Conservation (phyloP, 2,797 vertebrate genomes). For the Pseudochromis fuscus region DNA sequence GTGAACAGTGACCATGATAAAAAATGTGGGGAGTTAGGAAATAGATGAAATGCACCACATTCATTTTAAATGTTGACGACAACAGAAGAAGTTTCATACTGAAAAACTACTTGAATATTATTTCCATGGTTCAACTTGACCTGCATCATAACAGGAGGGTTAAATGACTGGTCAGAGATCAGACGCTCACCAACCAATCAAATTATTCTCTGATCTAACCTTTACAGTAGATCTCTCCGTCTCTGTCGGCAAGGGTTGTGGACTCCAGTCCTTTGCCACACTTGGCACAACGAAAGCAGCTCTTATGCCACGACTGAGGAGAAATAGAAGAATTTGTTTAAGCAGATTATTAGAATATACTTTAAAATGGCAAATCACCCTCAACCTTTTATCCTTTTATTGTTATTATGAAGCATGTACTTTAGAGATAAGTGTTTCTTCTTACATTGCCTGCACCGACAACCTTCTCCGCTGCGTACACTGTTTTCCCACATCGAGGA, state of each 20-base stretch:
- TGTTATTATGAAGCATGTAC: not conserved
- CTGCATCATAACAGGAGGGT: too few relatives aligned
- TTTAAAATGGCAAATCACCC: too few relatives aligned
- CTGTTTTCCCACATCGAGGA: conserved; percentile 90
- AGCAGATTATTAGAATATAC: not conserved
- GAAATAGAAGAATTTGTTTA: not conserved
- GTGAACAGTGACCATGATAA: too few relatives aligned
- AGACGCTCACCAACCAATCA: too few relatives aligned
- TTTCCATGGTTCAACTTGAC: too few relatives aligned
- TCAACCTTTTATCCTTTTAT: not conserved
- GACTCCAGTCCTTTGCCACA: conserved; percentile 98
- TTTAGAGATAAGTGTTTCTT: not conserved
- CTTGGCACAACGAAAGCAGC: conserved; percentile 96
- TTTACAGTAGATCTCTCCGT: conserved; percentile 96
- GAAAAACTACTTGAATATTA: too few relatives aligned
- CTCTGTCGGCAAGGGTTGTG: conserved; percentile 95
- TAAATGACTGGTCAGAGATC: too few relatives aligned
- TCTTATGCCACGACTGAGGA: conserved; percentile 94
- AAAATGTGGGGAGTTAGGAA: too few relatives aligned
- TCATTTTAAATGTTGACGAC: too few relatives aligned
- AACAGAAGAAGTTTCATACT: too few relatives aligned
- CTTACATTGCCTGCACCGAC: conserved; percentile 95
- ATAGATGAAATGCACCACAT: too few relatives aligned
- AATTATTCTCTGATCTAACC: conserved; percentile 60
- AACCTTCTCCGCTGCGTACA: conserved; percentile 96